These are phyloP conservation scores for Sipha flava DNA, from an alignment of 1,140 invertebrate species.

Conservation along the genomic window DNA sequence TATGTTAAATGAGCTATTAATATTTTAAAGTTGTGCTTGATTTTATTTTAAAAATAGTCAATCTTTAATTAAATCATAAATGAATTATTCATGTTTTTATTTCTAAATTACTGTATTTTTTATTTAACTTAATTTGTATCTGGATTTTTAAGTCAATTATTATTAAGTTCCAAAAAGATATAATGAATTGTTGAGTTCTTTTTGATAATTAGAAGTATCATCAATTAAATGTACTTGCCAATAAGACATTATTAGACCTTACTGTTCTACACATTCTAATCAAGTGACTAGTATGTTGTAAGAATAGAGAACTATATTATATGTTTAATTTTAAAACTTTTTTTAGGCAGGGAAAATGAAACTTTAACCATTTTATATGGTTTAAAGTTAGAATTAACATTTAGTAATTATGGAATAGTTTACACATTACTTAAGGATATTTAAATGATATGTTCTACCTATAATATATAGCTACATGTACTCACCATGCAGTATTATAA, in stretches of 20 bases:
- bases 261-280: background rate
- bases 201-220: background rate
- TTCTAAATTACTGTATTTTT: too few relatives aligned
- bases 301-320: background rate
- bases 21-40: too few relatives aligned
- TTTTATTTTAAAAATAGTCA: too few relatives aligned
- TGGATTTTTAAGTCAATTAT: background rate
- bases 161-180: background rate
- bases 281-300: background rate
- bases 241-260: background rate
- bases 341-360: constrained; percentile 8
- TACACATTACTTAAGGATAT: too few relatives aligned
- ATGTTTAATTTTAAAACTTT: background rate
- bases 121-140: too few relatives aligned
- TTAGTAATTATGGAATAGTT: too few relatives aligned
- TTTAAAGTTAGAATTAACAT: background rate
- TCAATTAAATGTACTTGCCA: background rate
- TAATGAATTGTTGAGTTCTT: background rate
- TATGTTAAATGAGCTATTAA: too few relatives aligned
- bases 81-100: too few relatives aligned
- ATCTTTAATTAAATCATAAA: too few relatives aligned
- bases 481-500: too few relatives aligned
- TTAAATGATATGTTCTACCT: too few relatives aligned
- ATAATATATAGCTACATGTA: too few relatives aligned
- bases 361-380: background rate